phyloP scores from a whole-genome alignment of 2,797 vertebrate genomes.

The Fundulus diaphanus region DNA sequence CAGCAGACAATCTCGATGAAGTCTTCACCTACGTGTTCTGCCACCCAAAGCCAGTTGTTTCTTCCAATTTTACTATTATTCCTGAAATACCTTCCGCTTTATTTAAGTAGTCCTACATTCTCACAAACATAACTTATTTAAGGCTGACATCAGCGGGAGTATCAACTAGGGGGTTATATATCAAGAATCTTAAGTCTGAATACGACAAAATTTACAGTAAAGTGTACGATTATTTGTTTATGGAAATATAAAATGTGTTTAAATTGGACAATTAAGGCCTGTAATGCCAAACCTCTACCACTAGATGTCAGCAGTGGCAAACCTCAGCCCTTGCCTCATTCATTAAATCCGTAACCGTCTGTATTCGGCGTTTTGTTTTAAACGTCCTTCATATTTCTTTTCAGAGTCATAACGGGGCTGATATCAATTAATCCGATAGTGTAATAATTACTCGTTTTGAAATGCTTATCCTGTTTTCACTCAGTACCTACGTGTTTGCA shows the following conservation, averaged over 20 bases:
- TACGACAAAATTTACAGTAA: not conserved
- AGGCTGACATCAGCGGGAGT: not conserved
- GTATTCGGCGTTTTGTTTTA: not conserved
- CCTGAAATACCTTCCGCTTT: not conserved
- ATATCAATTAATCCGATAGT: not conserved
- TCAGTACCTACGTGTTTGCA: slow-evolving; percentile 68
- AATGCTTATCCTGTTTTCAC: not conserved
- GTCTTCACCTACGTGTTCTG: not conserved
- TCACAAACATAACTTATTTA: not conserved
- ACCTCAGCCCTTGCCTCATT: not conserved
- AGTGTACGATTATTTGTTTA: not conserved
- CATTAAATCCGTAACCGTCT: not conserved
- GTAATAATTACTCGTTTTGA: not conserved
- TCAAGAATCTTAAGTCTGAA: not conserved
- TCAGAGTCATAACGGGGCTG: not conserved
- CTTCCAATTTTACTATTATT: not conserved
- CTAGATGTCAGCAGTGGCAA: slow-evolving; percentile 65
- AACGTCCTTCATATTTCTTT: not conserved
- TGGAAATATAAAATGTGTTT: not conserved
- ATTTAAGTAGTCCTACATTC: not conserved
- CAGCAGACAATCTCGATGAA: not conserved
- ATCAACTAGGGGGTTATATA: not conserved
- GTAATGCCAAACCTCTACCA: slow-evolving; percentile 35
- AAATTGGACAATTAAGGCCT: not conserved
- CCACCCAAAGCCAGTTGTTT: not conserved